phyloP scores from a whole-genome alignment of 2,113 vertebrate genomes.

The Cheilinus undulatus region DNA sequence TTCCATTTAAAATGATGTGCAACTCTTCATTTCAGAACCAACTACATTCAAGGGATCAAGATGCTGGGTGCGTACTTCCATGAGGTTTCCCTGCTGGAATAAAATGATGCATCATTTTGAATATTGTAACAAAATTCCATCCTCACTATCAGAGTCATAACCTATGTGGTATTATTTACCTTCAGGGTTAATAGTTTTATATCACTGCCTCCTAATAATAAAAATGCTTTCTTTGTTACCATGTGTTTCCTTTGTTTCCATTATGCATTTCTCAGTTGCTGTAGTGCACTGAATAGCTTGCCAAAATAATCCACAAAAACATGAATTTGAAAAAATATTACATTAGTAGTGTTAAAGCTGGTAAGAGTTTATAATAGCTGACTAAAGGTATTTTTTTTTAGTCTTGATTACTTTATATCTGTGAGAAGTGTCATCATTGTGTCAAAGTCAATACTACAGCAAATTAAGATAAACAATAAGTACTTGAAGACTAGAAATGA shows the following conservation, averaged over 20 bases:
- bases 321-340: neutral
- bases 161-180: neutral
- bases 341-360: neutral
- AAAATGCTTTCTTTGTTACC: constrained; percentile 36
- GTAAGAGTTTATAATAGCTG: neutral
- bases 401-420: no score
- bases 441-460: no score
- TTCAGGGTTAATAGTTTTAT: neutral
- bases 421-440: no score
- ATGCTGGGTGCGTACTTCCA: constrained; percentile 94
- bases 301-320: neutral
- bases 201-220: constrained; percentile 38
- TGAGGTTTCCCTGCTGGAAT: constrained; percentile 91
- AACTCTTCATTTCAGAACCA: constrained; percentile 89
- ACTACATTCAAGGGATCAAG: constrained; percentile 95
- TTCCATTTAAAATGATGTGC: no score
- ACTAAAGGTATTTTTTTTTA: no score
- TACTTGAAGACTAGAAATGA: no score
- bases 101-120: constrained; percentile 35
- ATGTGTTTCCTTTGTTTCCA: constrained; percentile 11
- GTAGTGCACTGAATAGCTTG: neutral
- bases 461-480: no score
- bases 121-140: constrained; percentile 9
- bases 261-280: neutral
- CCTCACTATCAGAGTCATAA: constrained; percentile 2